These are phyloP conservation scores for Sigmodon hispidus DNA, from an alignment of 2,113 vertebrate genomes.

Conservation along the genomic window DNA sequence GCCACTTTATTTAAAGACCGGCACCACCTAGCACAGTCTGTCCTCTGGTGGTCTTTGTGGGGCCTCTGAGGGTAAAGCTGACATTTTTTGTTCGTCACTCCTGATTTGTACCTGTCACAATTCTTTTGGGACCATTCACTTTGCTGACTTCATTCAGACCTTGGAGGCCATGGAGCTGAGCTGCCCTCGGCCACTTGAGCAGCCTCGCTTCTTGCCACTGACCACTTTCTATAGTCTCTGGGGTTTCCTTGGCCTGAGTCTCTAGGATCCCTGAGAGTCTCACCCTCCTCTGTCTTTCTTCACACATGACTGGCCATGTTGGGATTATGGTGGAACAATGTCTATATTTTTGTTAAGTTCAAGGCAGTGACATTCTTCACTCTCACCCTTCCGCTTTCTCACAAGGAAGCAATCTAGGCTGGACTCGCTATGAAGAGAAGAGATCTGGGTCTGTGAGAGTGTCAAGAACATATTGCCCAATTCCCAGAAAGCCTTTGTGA, in stretches of 20 bases:
- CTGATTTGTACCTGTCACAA: rapidly evolving
- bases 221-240: neutral
- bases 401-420: neutral
- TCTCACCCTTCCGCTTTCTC: neutral
- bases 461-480: neutral
- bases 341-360: neutral
- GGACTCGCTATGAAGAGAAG: neutral
- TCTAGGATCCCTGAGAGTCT: neutral
- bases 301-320: rapidly evolving
- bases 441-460: neutral
- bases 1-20: neutral
- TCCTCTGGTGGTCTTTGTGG: neutral
- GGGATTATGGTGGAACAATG: too few species aligned
- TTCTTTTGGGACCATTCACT: neutral
- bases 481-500: neutral
- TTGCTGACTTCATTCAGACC: neutral
- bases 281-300: too few species aligned
- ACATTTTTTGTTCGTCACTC: rapidly evolving
- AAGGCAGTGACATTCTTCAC: rapidly evolving
- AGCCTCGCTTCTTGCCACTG: neutral
- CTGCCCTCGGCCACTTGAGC: too few species aligned
- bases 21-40: neutral
- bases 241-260: neutral
- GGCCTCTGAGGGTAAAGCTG: neutral
- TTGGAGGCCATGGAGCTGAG: neutral